A percentile compares a stretch with the other conserved stretches of the same genome.
Evolutionary conservation across 2,888 invertebrate genomes (phyloP).

Genomic region (Andrena trimmerana): DNA sequence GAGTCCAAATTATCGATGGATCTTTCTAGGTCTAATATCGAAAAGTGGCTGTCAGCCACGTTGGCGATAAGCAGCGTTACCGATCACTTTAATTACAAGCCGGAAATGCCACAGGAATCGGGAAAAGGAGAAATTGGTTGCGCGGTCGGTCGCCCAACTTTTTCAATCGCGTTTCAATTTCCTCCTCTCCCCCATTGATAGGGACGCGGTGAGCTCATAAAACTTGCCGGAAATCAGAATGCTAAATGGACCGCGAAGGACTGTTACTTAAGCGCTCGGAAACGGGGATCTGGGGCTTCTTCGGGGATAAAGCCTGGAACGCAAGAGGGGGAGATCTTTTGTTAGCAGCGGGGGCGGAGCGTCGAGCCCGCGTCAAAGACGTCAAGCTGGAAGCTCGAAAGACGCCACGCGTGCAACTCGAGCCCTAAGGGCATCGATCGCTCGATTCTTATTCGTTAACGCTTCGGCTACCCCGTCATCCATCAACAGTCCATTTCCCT

Average conservation of each 20-base stretch:
- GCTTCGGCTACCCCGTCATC: neutral
- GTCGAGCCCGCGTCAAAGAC: conserved; percentile 20
- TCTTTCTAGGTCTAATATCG: neutral
- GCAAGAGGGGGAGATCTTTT: neutral
- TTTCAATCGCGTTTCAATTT: conserved; percentile 61
- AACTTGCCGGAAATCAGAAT: conserved; percentile 59
- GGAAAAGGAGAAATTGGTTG: neutral
- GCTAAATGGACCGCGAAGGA: conserved; percentile 58
- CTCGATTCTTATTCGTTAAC: conserved; percentile 50
- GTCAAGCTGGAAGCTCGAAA: neutral
- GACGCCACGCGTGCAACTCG: conserved; percentile 14
- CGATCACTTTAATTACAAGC: conserved; percentile 25
- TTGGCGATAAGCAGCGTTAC: neutral
- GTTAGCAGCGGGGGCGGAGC: neutral
- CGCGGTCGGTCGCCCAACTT: conserved; percentile 28
- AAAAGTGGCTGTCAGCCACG: neutral
- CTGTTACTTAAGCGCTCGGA: conserved; percentile 21
- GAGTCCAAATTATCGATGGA: neutral
- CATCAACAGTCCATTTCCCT: too few relatives aligned
- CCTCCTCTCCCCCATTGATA: neutral
- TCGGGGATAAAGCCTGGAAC: conserved; percentile 22
- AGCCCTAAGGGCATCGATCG: conserved; percentile 48
- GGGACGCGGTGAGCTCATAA: conserved; percentile 29
- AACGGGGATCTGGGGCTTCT: conserved; percentile 23
- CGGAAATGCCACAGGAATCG: neutral